These are phyloP conservation scores for Pseudorectes ferrugineus DNA, from an alignment of 2,113 vertebrate genomes.

Conservation along the genomic window DNA sequence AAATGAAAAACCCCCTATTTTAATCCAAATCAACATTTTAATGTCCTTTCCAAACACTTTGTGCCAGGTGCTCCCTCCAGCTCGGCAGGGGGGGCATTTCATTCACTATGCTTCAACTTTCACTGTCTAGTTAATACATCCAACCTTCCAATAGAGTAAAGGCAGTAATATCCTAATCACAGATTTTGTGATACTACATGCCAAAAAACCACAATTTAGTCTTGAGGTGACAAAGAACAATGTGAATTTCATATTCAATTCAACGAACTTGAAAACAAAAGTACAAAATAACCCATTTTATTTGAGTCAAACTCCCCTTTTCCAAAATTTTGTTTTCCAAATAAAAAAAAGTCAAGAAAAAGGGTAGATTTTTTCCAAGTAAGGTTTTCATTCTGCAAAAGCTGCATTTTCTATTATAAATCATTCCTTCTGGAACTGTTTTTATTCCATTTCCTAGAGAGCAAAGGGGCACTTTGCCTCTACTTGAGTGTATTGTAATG, in stretches of 20 bases:
- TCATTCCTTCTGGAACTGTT: not conserved
- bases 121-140: not conserved
- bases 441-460: not conserved
- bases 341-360: not conserved
- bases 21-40: not conserved
- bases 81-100: not conserved
- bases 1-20: not conserved
- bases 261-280: not conserved
- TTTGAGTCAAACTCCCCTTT: not conserved
- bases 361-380: not conserved
- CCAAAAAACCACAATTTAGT: not conserved
- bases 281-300: not conserved
- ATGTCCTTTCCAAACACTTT: not conserved
- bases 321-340: not conserved
- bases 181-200: not conserved
- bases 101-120: not conserved
- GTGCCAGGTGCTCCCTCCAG: not conserved
- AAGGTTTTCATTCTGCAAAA: not conserved
- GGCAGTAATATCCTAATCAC: not conserved
- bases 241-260: not conserved
- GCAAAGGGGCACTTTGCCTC: not conserved
- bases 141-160: not conserved
- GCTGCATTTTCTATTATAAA: not conserved
- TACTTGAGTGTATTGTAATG: not conserved
- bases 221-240: not conserved